Conservation (phyloP, 2,888 invertebrate species). For the Orthonevra nobilis region DNA sequence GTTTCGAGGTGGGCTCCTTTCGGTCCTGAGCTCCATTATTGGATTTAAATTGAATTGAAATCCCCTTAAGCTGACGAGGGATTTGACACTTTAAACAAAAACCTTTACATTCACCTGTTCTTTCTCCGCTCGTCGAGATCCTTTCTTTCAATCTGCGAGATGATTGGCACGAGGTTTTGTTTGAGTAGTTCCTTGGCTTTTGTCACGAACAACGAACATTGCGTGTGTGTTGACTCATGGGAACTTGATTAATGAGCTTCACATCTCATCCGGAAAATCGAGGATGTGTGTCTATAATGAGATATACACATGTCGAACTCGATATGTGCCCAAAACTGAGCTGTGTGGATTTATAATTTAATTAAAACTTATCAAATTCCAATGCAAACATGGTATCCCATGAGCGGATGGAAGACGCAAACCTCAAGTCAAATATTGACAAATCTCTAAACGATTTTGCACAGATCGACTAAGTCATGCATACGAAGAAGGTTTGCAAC, state of each 20-base stretch:
- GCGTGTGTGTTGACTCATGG: neutral
- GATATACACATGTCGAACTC: no score
- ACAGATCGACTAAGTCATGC: no score
- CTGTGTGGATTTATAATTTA: conserved; percentile 34
- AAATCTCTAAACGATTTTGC: no score
- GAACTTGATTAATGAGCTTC: conserved; percentile 55
- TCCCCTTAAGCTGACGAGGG: conserved; percentile 66
- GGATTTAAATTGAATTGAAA: conserved; percentile 68
- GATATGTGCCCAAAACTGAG: no score
- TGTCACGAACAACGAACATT: conserved; percentile 28
- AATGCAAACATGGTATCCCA: neutral
- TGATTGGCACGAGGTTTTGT: conserved; percentile 22
- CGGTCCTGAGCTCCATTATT: conserved; percentile 47
- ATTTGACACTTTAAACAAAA: conserved; percentile 69
- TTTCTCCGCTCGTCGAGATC: neutral
- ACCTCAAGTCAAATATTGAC: no score
- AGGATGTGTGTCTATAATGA: conserved; percentile 51
- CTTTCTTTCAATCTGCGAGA: no score
- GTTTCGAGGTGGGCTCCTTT: neutral
- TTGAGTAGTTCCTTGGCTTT: conserved; percentile 42
- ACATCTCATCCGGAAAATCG: conserved; percentile 33
- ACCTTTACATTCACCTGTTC: conserved; percentile 32
- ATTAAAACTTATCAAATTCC: conserved; percentile 34
- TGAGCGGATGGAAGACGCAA: no score
- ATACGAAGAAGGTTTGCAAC: no score